These are phyloP conservation scores for Sapajus apella DNA, from an alignment of 2,113 vertebrate species.

Conservation along the genomic window DNA sequence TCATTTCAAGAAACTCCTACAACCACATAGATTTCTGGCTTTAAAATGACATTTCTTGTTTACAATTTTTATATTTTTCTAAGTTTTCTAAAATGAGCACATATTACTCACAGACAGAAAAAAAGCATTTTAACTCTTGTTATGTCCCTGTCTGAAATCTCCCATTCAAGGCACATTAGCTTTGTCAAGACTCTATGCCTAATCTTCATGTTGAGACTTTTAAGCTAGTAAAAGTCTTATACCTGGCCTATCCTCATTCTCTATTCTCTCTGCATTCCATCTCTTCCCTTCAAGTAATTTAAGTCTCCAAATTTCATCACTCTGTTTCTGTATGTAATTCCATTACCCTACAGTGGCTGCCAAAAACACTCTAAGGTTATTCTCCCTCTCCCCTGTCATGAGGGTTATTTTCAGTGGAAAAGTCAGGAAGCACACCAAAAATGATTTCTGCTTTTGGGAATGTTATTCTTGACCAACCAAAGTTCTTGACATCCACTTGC, in stretches of 20 bases:
- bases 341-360: neutral
- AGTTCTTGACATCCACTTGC: neutral
- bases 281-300: neutral
- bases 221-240: neutral
- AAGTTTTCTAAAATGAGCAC: neutral
- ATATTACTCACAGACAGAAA: neutral
- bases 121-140: neutral
- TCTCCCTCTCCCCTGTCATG: neutral
- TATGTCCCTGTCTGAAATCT: neutral
- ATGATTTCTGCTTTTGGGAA: neutral
- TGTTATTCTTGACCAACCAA: neutral
- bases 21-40: neutral
- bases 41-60: neutral
- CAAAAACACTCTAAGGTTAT: neutral
- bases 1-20: neutral
- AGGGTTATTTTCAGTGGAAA: neutral
- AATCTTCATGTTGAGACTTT: neutral
- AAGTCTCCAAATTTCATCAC: neutral
- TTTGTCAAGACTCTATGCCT: neutral
- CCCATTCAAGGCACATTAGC: neutral
- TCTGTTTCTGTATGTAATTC: neutral
- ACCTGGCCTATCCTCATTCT: neutral
- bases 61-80: neutral
- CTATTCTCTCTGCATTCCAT: neutral
- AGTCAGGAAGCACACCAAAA: conserved; percentile 26